Base-by-base conservation (phyloP, 1,140 invertebrate species). In the Carposina sasakii region DNA sequence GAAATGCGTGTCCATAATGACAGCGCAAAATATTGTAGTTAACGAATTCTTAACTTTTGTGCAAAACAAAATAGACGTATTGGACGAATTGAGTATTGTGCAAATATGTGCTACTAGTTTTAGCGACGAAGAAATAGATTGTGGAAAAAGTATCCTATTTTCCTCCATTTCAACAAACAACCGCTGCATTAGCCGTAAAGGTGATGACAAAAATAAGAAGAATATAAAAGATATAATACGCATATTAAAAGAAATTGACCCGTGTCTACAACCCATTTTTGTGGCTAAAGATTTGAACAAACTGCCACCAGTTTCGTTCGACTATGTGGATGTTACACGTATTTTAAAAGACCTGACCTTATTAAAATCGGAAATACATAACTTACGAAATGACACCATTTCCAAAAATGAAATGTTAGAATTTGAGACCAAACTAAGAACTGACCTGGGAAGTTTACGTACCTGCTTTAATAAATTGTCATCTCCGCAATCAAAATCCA, bases 151-250 rank as follows among this genome's bases (percentile, higher is more conserved):
- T 23, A 16, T 44, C 5, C 10, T 44, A n/a, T 43, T 26, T 24
- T 20, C 30, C 10, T 5, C 37, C 9, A n/a, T 5, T n/a, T 30
- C 19, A 10, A 34, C 19, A 19, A 20, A 17, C 16, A 23, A 16
- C 1, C 17, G 42, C 30, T 30, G 15, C 15, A 40, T 40, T 3
- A 15, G 33, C 4, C 17, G 52, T 31, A 49, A 54, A 45, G 52
- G 52, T 1, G 52, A 54, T 3, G 52, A 54, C 12, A 48, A 49
- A 19, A 54, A n/a, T 4, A 49, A 54, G 26, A 52, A 52, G 23
- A 46, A 46, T 30, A 39, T 52, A 13, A 52, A 52, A 26, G 50
- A 52, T 10, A 37, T 52, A 10, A 52, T 52, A 12, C 46, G 46
- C 8, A 1, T 41, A 12, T 19, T 52, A 0, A 52, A 49, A 23